phyloP scores from a whole-genome alignment of 2,113 vertebrate species.

The Apodemus speciosus region DNA sequence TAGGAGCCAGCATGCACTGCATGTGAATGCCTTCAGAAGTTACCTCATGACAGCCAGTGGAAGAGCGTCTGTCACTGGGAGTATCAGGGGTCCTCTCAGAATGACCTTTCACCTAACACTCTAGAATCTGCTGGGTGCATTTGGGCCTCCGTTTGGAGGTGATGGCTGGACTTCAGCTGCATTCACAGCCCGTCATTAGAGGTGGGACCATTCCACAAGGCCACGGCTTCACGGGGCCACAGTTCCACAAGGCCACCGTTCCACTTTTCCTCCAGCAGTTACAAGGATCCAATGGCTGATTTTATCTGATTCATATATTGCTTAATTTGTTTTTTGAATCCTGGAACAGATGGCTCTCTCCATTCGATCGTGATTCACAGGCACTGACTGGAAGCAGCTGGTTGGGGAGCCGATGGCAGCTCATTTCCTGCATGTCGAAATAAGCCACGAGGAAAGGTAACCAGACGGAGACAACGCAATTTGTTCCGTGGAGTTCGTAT shows the following conservation, averaged over 20 bases:
- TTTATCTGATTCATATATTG: conserved; percentile 83
- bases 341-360: conserved; percentile 82
- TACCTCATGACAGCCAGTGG: not conserved
- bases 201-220: not conserved
- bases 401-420: conserved; percentile 60
- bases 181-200: rapidly evolving
- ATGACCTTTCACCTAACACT: rapidly evolving
- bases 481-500: conserved; percentile 61
- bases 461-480: conserved; percentile 65
- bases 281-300: conserved; percentile 77
- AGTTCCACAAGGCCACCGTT: conserved; percentile 12
- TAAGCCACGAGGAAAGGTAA: conserved; percentile 68
- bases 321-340: conserved; percentile 77
- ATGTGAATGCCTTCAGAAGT: not conserved
- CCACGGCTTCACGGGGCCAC: not conserved
- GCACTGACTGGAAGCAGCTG: conserved; percentile 82
- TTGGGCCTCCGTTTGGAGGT: not conserved
- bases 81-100: not conserved
- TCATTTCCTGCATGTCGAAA: conserved; percentile 80
- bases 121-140: not conserved
- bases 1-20: not conserved
- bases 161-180: not conserved
- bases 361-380: conserved; percentile 82
- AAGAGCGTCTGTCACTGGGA: rapidly evolving
- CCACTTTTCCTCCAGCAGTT: conserved; percentile 53